A percentile compares a stretch with the other conserved stretches of the same genome.
Evolutionary conservation across 2,797 vertebrate species (phyloP).

Genomic region (Danio jaintianensis): DNA sequence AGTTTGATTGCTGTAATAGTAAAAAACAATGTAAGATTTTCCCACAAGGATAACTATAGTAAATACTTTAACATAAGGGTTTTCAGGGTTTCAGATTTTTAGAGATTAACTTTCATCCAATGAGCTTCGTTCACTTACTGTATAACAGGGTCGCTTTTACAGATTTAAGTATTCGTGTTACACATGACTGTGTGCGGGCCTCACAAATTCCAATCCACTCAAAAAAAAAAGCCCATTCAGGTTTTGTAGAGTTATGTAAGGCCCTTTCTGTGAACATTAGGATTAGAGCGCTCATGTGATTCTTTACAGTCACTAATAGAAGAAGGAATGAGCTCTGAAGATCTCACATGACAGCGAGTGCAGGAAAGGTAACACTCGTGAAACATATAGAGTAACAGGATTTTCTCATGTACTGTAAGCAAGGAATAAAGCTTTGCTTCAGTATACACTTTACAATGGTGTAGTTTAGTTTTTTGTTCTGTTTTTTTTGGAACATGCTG

Average conservation of each 20-base stretch:
- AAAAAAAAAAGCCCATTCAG: background rate
- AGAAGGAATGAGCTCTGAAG: slow-evolving; percentile 17
- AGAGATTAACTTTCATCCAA: slow-evolving; percentile 12
- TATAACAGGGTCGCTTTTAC: background rate
- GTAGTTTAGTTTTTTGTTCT: no score
- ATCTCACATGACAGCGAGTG: slow-evolving; percentile 13
- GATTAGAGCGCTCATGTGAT: slow-evolving; percentile 68
- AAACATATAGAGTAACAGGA: background rate
- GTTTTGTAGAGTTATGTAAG: slow-evolving; percentile 58
- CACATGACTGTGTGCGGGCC: slow-evolving; percentile 26
- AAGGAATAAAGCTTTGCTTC: background rate
- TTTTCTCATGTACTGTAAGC: background rate
- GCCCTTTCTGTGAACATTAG: slow-evolving; percentile 51
- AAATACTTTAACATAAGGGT: slow-evolving; percentile 2
- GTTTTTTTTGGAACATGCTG: no score
- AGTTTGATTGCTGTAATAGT: background rate
- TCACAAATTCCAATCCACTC: background rate
- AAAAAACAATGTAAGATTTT: slow-evolving; percentile 1
- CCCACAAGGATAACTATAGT: background rate
- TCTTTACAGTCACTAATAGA: background rate
- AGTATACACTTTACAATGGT: background rate
- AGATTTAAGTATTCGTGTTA: slow-evolving; percentile 3
- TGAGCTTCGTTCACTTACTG: slow-evolving; percentile 24
- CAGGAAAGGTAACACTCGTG: background rate
- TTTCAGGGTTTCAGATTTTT: background rate